These are phyloP conservation scores for Drosophila novamexicana DNA, from an alignment of 1,140 invertebrate genomes.

Conservation along the genomic window DNA sequence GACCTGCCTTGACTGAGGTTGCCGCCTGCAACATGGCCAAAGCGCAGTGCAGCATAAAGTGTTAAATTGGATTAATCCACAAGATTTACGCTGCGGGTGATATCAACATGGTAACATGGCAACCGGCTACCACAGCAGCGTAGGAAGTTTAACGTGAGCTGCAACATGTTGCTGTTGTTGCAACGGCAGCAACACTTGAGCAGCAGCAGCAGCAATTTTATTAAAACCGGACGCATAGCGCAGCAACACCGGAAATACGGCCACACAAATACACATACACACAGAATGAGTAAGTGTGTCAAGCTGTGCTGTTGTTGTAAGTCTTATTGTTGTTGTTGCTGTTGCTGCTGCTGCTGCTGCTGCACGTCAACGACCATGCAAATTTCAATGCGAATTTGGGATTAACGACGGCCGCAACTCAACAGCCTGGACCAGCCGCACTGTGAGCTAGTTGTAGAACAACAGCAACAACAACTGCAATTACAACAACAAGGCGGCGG, in stretches of 20 bases:
- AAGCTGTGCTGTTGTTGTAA: slow-evolving; percentile 45
- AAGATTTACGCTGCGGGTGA: slow-evolving; percentile 84
- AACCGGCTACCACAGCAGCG: slow-evolving; percentile 44
- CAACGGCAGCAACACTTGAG: slow-evolving; percentile 58
- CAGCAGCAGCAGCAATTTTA: slow-evolving; percentile 70
- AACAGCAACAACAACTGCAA: slow-evolving; percentile 15
- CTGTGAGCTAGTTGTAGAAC: slow-evolving; percentile 56
- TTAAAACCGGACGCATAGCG: slow-evolving; percentile 79
- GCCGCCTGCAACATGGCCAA: slow-evolving; percentile 61
- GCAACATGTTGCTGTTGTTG: slow-evolving; percentile 58
- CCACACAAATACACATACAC: slow-evolving; percentile 38
- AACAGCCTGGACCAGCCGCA: slow-evolving; percentile 42
- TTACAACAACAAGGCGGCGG: slow-evolving; percentile 37
- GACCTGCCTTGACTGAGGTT: slow-evolving; percentile 31
- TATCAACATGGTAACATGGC: slow-evolving; percentile 75
- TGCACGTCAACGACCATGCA: slow-evolving; percentile 72
- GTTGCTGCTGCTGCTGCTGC: slow-evolving; percentile 23
- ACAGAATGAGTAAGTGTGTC: slow-evolving; percentile 60
- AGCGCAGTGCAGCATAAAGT: slow-evolving; percentile 83
- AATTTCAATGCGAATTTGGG: slow-evolving; percentile 78
- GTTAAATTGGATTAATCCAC: slow-evolving; percentile 84
- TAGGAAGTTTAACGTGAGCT: slow-evolving; percentile 51
- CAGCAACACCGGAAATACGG: slow-evolving; percentile 74
- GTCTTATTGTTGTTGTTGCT: slow-evolving; percentile 10
- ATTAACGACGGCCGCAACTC: slow-evolving; percentile 60